A percentile compares a stretch with the other conserved stretches of the same genome.
These are phyloP conservation scores for Trachops cirrhosus DNA, from an alignment of 2,797 vertebrate genomes.

Conservation along the genomic window DNA sequence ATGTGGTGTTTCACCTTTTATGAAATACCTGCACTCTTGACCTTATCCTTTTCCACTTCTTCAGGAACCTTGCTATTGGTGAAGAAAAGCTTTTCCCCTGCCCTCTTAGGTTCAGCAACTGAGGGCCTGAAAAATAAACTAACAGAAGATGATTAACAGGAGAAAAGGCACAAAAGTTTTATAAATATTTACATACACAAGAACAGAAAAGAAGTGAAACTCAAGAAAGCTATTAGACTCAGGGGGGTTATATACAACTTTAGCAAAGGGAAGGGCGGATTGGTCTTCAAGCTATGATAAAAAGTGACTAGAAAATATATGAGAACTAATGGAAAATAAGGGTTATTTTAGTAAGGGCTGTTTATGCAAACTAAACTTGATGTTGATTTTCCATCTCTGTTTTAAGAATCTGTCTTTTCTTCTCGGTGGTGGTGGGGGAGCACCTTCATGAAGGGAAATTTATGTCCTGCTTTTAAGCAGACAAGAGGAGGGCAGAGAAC, in stretches of 20 bases:
- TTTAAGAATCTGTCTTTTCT: neutral
- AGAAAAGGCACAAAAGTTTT: neutral
- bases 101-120: neutral
- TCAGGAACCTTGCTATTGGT: neutral
- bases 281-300: neutral
- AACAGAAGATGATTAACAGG: neutral
- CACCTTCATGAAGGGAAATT: neutral
- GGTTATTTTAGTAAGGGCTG: neutral
- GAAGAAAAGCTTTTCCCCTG: neutral
- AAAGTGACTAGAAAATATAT: neutral
- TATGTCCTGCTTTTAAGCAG: neutral
- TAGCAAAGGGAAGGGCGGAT: neutral
- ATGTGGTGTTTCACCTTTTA: neutral
- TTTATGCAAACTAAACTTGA: neutral
- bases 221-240: neutral
- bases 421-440: neutral
- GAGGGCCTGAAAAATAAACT: neutral
- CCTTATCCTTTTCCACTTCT: neutral
- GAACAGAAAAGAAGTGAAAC: constrained; percentile 2
- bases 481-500: neutral
- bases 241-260: neutral
- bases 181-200: neutral
- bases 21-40: neutral
- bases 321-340: neutral
- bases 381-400: neutral